Evolutionary conservation across 2,888 invertebrate species (phyloP), one percentile per base, ranked within the genome.

Genomic region (Nomada hirtipes): DNA sequence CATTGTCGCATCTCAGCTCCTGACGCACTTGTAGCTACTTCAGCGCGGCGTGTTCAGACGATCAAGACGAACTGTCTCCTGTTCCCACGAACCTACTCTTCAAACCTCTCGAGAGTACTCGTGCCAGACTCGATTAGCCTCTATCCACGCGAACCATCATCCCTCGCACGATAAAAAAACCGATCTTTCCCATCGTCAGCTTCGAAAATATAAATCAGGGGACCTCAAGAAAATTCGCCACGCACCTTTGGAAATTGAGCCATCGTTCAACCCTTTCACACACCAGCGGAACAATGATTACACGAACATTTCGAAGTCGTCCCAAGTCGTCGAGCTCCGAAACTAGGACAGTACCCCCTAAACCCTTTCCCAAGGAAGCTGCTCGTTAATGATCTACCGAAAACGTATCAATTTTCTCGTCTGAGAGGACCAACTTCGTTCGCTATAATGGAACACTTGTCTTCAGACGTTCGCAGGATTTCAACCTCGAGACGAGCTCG

Each of bases 401-500:
- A 47, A 47, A 1, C 47, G 47, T 13, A 47, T 47, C 15, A 15
- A 47, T 47, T 47, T 47, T 15, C 47, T 47, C 15, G 47, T 47
- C 15, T 2, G 2, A 15, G 18, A 4, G 29, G 10, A 59, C 7
- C 59, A 36, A 18, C 11, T n/a, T 18, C 65, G 10, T 60, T 44
- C 74, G 82, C 76, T 67, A 86, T 88, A 86, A 88, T 81, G 72
- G 71, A 63, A 52, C 76, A 79, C 68, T 75, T 47, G 47, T 13
- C 47, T 47, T 15, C 15, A 85, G 79, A 82, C 89, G 86, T 87
- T 84, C 82, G 74, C 68, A 72, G 63, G 82, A 88, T 89, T 88
- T 84, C 89, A 86, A 88, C 88, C 88, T 88, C 89, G 70, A 76
- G 82, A 89, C 77, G 74, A 75, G 69, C 80, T 73, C 81, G 84